These are phyloP conservation scores for Argyrosomus japonicus DNA, from an alignment of 2,113 vertebrate genomes.

Conservation along the genomic window DNA sequence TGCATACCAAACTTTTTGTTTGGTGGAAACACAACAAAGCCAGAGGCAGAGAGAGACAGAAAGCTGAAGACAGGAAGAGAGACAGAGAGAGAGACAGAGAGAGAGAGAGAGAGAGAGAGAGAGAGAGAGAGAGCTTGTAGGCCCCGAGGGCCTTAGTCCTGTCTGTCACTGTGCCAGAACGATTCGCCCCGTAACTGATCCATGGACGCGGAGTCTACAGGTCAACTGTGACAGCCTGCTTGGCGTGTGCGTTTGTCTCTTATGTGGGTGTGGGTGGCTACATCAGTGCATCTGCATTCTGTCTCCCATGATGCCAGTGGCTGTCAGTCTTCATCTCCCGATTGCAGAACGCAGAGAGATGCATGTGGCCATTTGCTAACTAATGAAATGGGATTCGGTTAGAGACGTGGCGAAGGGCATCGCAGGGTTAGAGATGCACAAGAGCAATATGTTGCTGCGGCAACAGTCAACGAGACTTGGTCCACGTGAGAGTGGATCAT, in stretches of 20 bases:
- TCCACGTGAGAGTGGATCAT: conserved; percentile 68
- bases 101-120: conserved; percentile 2
- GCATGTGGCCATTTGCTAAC: conserved; percentile 13
- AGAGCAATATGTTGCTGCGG: conserved; percentile 76
- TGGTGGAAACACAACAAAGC: conserved; percentile 40
- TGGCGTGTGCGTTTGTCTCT: conserved; percentile 14
- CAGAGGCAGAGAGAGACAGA: conserved; percentile 37
- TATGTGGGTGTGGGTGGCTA: conserved; percentile 4
- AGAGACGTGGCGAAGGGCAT: conserved; percentile 51
- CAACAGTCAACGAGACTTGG: conserved; percentile 79
- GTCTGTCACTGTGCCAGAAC: conserved; percentile 67
- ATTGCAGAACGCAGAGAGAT: conserved; percentile 1
- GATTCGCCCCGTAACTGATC: conserved; percentile 71
- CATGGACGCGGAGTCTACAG: conserved; percentile 62
- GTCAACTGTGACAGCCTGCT: conserved; percentile 72
- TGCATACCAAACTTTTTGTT: conserved; percentile 32
- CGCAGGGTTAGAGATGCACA: conserved; percentile 65
- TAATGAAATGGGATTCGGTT: conserved; percentile 71
- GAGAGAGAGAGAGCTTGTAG: conserved; percentile 45
- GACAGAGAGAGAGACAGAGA: not conserved
- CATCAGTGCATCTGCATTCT: conserved; percentile 62
- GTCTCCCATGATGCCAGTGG: conserved; percentile 42
- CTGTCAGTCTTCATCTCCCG: conserved; percentile 53
- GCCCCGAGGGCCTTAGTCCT: conserved; percentile 48
- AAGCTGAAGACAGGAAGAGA: not conserved